Conservation (phyloP, 2,797 vertebrate genomes). For the Psittacula echo region DNA sequence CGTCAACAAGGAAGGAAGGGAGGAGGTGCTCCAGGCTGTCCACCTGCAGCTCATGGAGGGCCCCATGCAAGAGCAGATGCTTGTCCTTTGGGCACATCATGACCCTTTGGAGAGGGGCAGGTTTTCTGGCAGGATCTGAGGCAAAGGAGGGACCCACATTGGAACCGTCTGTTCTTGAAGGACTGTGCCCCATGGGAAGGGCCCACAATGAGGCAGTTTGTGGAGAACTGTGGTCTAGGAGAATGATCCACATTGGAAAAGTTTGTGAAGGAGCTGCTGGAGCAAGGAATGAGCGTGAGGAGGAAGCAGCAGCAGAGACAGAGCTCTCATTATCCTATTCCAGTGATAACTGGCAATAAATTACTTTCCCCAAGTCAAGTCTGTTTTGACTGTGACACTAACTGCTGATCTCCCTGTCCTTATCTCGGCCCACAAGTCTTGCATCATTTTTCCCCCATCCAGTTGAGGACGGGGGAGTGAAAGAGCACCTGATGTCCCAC, state of each 20-base stretch:
- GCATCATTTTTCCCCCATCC: neutral
- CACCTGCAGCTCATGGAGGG: neutral
- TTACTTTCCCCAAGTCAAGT: neutral
- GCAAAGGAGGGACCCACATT: accelerated
- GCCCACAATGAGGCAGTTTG: neutral
- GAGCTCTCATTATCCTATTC: neutral
- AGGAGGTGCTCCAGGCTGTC: neutral
- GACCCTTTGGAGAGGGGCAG: accelerated
- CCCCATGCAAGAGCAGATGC: accelerated
- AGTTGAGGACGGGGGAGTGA: neutral
- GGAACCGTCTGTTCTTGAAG: neutral
- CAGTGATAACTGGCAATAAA: neutral
- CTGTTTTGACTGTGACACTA: neutral
- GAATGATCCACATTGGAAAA: neutral
- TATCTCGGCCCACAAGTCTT: neutral
- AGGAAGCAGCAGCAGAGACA: neutral
- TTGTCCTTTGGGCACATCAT: neutral
- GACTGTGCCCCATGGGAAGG: neutral
- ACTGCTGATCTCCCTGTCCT: neutral
- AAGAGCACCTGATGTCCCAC: neutral
- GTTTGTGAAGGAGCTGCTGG: neutral
- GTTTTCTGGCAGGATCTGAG: neutral
- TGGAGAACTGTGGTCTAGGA: neutral
- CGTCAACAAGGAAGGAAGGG: neutral
- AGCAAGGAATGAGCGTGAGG: neutral